These are phyloP conservation scores for Xestia sexstrigata DNA, from an alignment of 2,888 invertebrate genomes.

Conservation along the genomic window DNA sequence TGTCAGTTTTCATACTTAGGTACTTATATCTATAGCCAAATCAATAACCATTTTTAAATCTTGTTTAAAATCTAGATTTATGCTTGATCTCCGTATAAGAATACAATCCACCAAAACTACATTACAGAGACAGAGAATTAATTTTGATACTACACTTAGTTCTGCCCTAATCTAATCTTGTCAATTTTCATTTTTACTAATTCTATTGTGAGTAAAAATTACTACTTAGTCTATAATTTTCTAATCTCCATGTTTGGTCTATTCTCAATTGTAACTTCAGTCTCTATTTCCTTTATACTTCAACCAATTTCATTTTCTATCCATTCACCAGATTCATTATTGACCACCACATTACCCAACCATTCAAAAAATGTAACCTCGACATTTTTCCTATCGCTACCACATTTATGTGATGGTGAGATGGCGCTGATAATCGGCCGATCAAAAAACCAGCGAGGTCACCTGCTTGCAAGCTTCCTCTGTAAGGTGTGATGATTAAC, in stretches of 20 bases:
- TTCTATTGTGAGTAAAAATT: background rate
- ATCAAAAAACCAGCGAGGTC: constrained; percentile 81
- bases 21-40: background rate
- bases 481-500: constrained; percentile 64
- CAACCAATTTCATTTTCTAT: background rate
- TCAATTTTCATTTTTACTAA: background rate
- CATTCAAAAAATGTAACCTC: background rate
- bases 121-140: background rate
- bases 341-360: background rate
- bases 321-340: background rate
- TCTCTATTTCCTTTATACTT: background rate
- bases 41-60: background rate
- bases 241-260: background rate
- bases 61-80: background rate
- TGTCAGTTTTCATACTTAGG: background rate
- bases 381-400: constrained; percentile 67
- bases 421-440: constrained; percentile 80
- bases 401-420: constrained; percentile 73
- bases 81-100: background rate
- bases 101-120: background rate
- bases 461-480: constrained; percentile 57
- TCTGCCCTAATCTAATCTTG: background rate
- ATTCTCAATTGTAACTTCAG: background rate
- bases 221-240: background rate
- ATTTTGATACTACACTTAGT: background rate